Conservation (phyloP, 1,140 invertebrate species). For the Zaprionus ghesquierei region DNA sequence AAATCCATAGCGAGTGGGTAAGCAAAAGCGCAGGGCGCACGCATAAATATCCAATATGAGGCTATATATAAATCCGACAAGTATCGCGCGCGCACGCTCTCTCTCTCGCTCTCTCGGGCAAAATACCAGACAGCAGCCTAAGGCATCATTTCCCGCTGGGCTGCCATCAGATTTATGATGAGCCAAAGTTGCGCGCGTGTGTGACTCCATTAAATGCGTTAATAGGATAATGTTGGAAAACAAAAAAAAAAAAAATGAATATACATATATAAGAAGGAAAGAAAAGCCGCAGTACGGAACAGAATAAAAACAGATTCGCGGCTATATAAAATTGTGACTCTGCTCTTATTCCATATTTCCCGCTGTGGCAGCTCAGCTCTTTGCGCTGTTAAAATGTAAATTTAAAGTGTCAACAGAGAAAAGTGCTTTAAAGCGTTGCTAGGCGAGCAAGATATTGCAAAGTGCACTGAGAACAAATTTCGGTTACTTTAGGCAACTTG, state of each 20-base stretch:
- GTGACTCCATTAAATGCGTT: conserved; percentile 77
- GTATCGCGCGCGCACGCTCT: not conserved
- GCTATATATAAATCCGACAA: conserved; percentile 52
- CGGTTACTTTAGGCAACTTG: no score
- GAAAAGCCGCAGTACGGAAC: not conserved
- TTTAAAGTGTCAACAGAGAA: conserved; percentile 31
- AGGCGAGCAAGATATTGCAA: not conserved
- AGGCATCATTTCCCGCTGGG: conserved; percentile 54
- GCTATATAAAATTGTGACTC: conserved; percentile 9
- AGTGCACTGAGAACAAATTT: not conserved
- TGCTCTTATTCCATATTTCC: conserved; percentile 9
- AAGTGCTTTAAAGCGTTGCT: conserved; percentile 33
- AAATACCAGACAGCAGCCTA: conserved; percentile 6
- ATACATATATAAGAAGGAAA: conserved; percentile 7
- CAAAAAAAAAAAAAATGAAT: conserved; percentile 7
- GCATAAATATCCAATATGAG: conserved; percentile 71
- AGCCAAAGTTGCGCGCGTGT: conserved; percentile 72
- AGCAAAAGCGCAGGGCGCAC: conserved; percentile 27
- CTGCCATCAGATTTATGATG: conserved; percentile 70
- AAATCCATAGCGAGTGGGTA: conserved; percentile 52
- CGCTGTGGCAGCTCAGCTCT: not conserved
- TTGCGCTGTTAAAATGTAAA: conserved; percentile 42
- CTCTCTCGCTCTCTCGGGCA: not conserved
- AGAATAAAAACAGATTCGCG: conserved; percentile 6
- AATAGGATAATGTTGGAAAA: conserved; percentile 68